These are phyloP conservation scores for Pseudococcus viburni DNA, from an alignment of 2,888 invertebrate species.

Conservation along the genomic window DNA sequence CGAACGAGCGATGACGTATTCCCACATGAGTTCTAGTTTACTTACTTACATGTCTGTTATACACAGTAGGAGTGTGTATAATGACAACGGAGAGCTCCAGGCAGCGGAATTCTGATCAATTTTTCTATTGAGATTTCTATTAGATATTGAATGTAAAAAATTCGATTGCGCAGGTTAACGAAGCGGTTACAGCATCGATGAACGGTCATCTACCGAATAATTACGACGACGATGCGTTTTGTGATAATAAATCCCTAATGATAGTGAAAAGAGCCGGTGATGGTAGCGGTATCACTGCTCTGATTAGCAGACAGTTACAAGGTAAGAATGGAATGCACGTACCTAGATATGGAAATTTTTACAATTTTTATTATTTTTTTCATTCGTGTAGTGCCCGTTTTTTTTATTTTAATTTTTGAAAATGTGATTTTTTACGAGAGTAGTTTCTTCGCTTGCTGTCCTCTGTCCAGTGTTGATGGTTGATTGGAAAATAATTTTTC, in stretches of 20 bases:
- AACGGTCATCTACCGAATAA: slow-evolving; percentile 79
- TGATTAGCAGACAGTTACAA: slow-evolving; percentile 84
- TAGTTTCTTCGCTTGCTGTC: slow-evolving; percentile 17
- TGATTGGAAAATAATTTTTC: not conserved
- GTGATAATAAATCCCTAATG: slow-evolving; percentile 83
- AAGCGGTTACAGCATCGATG: slow-evolving; percentile 80
- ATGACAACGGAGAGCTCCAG: too few species aligned
- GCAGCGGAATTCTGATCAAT: too few species aligned
- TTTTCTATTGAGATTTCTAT: not conserved
- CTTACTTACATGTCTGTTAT: too few species aligned
- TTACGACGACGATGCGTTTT: slow-evolving; percentile 72
- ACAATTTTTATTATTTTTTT: not conserved
- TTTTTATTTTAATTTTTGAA: not conserved
- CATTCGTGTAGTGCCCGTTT: not conserved
- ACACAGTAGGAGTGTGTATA: too few species aligned
- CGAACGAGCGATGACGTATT: too few species aligned
- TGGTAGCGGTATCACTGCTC: slow-evolving; percentile 83
- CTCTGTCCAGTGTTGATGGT: not conserved
- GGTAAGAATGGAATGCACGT: slow-evolving; percentile 72
- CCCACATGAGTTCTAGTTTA: not conserved
- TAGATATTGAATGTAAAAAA: not conserved
- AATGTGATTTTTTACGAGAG: not conserved
- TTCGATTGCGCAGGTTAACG: slow-evolving; percentile 78
- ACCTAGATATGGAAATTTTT: not conserved
- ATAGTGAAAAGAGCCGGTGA: slow-evolving; percentile 83